Evolutionary conservation across 2,797 vertebrate species (phyloP), one percentile per base, ranked within the genome.

Genomic region (Brachymystax lenok): DNA sequence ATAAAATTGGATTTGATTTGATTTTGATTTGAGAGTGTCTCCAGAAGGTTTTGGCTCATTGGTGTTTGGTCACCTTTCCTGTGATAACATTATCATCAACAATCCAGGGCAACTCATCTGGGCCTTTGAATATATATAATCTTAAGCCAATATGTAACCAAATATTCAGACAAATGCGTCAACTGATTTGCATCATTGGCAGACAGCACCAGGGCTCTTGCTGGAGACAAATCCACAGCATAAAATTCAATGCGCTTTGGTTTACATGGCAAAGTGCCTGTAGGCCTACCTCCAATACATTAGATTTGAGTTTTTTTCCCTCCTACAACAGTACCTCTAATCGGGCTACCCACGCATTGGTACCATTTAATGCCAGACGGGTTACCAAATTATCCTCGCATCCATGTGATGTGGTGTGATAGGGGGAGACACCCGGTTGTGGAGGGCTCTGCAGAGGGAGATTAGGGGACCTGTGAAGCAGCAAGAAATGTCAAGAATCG

Each of bases 401-500:
- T 63, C 59, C 59, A 63, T 63, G 21, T 24, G 59, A 24, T 63
- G 8, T 12, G 59, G 21, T 63, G 56, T 63, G 59, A 24, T 24
- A 12, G 59, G 59, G 4, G 59, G 3, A 27, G 59, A 21, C 59
- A 63, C 24, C 10, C 59, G 21, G 59, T 19, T 7, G n/a, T 27
- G 35, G 63, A 71, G 69, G 24, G 21, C 79, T 52, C 33, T 61
- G 50, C 70, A 51, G 59, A 46, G 61, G 79, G 64, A 82, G 74
- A 76, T 80, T 69, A 83, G 66, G 59, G 59, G 21, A 63, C 59
- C 59, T 24, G 21, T 63, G 59, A 63, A 63, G 59, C 59, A n/a
- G 27, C 12, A 72, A 70, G 68, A 79, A 77, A 82, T 80, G 82
- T 77, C 76, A 77, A 56, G 75, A 27, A 63, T 21, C 3, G 21